Base-by-base conservation (phyloP, 2,797 vertebrate genomes). In the Phrynocephalus guinanensis region DNA sequence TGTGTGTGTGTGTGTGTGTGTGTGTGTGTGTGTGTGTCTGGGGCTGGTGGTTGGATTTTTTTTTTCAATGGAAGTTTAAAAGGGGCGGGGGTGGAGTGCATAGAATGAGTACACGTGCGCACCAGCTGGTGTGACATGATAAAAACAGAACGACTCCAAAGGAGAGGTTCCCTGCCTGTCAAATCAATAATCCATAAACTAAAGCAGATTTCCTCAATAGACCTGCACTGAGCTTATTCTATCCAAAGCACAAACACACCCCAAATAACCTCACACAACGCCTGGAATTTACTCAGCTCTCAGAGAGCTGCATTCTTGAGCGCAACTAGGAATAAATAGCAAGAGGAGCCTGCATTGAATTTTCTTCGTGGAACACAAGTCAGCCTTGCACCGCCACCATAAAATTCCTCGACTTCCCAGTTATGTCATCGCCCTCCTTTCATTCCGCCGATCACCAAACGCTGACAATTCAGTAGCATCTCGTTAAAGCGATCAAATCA, bases 111-210 rank as follows among this genome's bases (percentile, higher is more conserved):
- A 93, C 92, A 94, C 30, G 89, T 94, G 92, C 24, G 0, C 91
- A 92, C 87, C 93, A 94, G 94, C 93, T 95, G 93, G 91, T 92
- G 88, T 92, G 90, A 92, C 85, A 85, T n/a, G 93, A 93, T 94
- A 95, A 94, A 76, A 93, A 88, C 92, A 90, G 87, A 94, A 93
- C 82, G 92, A 87, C 90, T 92, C 90, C 90, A 90, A 94, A 84
- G 16, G 50, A 90, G 89, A 95, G 93, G 88, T 90, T 91, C 75
- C 52, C 92, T 84, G 91, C 30, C 90, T 85, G 88, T 71, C 82
- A 86, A 76, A 92, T 89, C 88, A 93, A 92, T 90, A 93, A 92
- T 91, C 91, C 86, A 80, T 33, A 60, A 94, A 92, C 44, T 89
- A 90, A 86, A 86, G 90, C 88, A 91, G 90, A 93, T 95, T 93